These are phyloP conservation scores for Phortica variegata DNA, from an alignment of 1,140 invertebrate species.

Conservation along the genomic window DNA sequence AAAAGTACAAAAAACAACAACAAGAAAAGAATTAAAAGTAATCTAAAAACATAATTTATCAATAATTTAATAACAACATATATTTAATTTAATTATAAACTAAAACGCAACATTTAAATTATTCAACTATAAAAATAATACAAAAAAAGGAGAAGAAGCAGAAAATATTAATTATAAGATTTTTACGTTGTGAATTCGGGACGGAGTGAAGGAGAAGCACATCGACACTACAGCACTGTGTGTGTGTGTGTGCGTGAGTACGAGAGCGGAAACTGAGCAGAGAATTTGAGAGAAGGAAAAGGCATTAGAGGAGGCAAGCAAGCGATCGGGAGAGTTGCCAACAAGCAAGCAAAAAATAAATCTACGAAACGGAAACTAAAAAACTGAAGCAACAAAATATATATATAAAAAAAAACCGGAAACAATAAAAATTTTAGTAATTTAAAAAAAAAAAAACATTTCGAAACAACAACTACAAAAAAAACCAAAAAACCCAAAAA, in stretches of 20 bases:
- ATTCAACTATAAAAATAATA: conserved; percentile 29
- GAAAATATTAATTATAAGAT: too few relatives aligned
- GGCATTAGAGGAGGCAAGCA: conserved; percentile 15
- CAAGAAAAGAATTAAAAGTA: conserved; percentile 30
- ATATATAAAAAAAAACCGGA: conserved; percentile 29
- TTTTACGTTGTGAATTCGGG: too few relatives aligned
- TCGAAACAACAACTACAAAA: too few relatives aligned
- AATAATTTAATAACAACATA: conserved; percentile 30
- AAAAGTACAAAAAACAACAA: conserved; percentile 54
- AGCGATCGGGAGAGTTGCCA: conserved; percentile 11
- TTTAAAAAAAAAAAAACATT: conserved; percentile 1
- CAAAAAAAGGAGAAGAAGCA: too few relatives aligned
- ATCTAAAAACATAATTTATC: conserved; percentile 45
- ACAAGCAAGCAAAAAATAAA: conserved; percentile 32
- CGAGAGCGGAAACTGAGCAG: too few relatives aligned
- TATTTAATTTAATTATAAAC: conserved; percentile 45
- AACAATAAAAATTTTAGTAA: conserved; percentile 32
- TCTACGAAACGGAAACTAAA: too few relatives aligned
- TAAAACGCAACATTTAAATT: conserved; percentile 53
- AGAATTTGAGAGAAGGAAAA: conserved; percentile 11
- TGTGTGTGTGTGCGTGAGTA: conserved; percentile 4
- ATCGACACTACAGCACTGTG: conserved; percentile 8
- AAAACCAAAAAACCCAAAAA: conserved; percentile 37
- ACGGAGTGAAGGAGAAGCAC: conserved; percentile 13
- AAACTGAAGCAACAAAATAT: too few relatives aligned